These are phyloP conservation scores for Oscarella lobularis DNA, from an alignment of 37 sponge, comb jelly and placozoan species.

Conservation along the genomic window DNA sequence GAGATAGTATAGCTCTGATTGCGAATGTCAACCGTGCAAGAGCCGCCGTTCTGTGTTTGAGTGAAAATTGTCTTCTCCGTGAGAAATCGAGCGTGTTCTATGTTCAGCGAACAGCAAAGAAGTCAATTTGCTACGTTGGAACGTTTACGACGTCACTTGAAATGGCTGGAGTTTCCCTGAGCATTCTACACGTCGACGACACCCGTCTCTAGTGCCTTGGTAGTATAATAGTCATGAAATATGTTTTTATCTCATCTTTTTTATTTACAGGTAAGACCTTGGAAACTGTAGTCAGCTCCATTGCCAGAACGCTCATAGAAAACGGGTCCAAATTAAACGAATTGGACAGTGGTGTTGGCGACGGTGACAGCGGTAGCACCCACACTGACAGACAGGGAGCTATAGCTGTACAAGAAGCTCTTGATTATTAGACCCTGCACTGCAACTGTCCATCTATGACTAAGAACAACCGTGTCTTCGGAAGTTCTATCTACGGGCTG, in stretches of 20 bases:
- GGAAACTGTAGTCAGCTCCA: constrained; percentile 1
- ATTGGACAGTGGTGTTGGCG: constrained; percentile 80
- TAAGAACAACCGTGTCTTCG: no score
- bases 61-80: constrained; percentile 11
- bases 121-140: constrained; percentile 38
- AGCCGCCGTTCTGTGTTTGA: constrained; percentile 68
- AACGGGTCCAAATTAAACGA: constrained; percentile 57
- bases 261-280: background rate
- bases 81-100: background rate
- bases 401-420: background rate
- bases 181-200: constrained; percentile 15
- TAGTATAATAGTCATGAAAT: no score
- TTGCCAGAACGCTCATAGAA: constrained; percentile 26
- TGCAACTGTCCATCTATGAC: constrained; percentile 48
- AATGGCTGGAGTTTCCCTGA: constrained; percentile 90
- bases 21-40: constrained; percentile 62
- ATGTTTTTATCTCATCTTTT: background rate
- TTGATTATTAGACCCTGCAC: no score
- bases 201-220: background rate
- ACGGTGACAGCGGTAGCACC: constrained; percentile 92
- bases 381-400: constrained; percentile 55
- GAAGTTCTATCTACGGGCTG: no score
- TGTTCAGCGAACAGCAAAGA: no score
- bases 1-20: constrained; percentile 59
- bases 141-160: constrained; percentile 88